These are phyloP conservation scores for Eidolon dupreanum DNA, from an alignment of 2,797 vertebrate species.

Conservation along the genomic window DNA sequence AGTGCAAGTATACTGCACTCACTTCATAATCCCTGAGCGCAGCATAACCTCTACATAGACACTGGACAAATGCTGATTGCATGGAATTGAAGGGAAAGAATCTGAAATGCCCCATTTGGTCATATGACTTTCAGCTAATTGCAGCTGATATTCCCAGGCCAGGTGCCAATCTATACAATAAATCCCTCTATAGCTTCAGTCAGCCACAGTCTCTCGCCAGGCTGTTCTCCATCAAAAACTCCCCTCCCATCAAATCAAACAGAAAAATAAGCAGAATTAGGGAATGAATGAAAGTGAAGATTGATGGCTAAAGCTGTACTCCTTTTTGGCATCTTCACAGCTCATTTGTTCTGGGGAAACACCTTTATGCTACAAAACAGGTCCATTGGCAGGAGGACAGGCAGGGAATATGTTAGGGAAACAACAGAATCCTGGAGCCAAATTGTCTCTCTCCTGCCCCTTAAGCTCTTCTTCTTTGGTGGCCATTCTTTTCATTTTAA, in stretches of 20 bases:
- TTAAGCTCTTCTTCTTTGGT: constrained; percentile 63
- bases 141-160: not conserved
- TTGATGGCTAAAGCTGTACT: not conserved
- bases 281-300: constrained; percentile 39
- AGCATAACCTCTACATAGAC: not conserved
- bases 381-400: constrained; percentile 1
- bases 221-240: not conserved
- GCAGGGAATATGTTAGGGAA: not conserved
- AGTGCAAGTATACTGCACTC: not conserved
- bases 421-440: constrained; percentile 42
- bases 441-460: constrained; percentile 18
- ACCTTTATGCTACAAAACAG: constrained; percentile 40
- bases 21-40: not conserved
- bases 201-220: not conserved
- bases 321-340: not conserved
- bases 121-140: not conserved
- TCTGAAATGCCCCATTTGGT: not conserved
- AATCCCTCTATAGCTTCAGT: not conserved
- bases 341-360: constrained; percentile 40
- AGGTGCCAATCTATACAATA: not conserved
- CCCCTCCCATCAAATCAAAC: not conserved
- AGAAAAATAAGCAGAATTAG: constrained; percentile 48
- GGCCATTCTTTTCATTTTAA: constrained; percentile 51
- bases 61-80: not conserved
- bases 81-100: not conserved